These are phyloP conservation scores for Mirounga angustirostris DNA, from an alignment of 2,113 vertebrate genomes.

Conservation along the genomic window DNA sequence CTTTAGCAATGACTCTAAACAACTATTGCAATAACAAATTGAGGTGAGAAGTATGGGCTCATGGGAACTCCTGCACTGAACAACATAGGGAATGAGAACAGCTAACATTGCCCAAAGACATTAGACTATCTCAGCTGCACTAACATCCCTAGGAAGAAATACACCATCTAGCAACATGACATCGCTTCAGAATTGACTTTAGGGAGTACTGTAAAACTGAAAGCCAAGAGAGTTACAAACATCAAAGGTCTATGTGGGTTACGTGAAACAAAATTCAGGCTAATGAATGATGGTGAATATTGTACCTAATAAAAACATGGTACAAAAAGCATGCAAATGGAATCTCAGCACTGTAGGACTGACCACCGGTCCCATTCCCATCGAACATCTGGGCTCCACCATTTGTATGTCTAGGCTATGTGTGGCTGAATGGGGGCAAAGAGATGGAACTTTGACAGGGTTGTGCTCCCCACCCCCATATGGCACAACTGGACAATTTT, in stretches of 20 bases:
- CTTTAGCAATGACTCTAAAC: neutral
- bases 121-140: neutral
- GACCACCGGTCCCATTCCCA: neutral
- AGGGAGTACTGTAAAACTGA: neutral
- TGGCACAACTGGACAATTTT: neutral
- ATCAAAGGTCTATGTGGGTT: neutral
- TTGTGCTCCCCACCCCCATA: fast-evolving
- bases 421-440: neutral
- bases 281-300: neutral
- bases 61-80: neutral
- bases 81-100: neutral
- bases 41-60: neutral
- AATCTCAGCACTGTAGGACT: neutral
- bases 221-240: neutral
- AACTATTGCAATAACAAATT: neutral
- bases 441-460: neutral
- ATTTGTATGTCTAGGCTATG: neutral
- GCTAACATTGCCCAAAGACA: neutral
- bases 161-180: neutral
- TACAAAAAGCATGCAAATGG: neutral
- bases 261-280: neutral
- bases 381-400: neutral
- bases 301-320: neutral
- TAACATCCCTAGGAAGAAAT: neutral
- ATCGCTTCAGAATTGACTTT: neutral